Evolutionary conservation across 2,797 vertebrate species (phyloP).

Genomic region (Chromobotia macracanthus): DNA sequence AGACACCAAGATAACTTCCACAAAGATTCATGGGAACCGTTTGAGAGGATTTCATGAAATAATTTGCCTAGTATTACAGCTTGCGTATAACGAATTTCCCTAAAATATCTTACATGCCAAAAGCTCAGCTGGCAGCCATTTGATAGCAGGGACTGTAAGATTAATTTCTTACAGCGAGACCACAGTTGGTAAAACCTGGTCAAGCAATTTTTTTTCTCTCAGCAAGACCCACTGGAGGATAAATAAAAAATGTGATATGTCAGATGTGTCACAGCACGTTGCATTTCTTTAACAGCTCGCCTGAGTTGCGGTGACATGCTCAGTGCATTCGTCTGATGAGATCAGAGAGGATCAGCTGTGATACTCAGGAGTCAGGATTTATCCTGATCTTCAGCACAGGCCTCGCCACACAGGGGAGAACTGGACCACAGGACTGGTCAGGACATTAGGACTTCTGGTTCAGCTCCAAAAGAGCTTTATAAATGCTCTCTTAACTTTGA

Average conservation of each 20-base stretch:
- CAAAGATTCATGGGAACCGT: neutral
- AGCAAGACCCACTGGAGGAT: neutral
- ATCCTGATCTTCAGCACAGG: slow-evolving; percentile 9
- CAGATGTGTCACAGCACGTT: slow-evolving; percentile 55
- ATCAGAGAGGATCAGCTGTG: slow-evolving; percentile 58
- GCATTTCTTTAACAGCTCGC: slow-evolving; percentile 54
- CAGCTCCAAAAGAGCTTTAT: neutral
- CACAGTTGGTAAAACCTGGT: slow-evolving; percentile 50
- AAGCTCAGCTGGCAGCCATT: neutral
- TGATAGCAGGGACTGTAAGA: neutral
- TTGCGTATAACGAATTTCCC: neutral
- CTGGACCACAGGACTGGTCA: slow-evolving; percentile 28
- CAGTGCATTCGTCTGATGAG: slow-evolving; percentile 60
- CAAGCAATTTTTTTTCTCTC: slow-evolving; percentile 62
- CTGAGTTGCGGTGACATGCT: slow-evolving; percentile 61
- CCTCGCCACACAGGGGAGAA: slow-evolving; percentile 28
- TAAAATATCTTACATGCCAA: neutral
- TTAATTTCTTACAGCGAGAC: neutral
- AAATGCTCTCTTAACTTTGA: neutral
- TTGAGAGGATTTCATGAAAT: neutral
- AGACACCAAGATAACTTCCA: neutral
- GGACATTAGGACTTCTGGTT: slow-evolving; percentile 9
- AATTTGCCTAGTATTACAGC: neutral
- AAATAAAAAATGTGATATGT: slow-evolving; percentile 56
- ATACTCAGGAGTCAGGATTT: slow-evolving; percentile 41